These are phyloP conservation scores for Lottia scabra DNA, from an alignment of 2,888 invertebrate species.

Conservation along the genomic window DNA sequence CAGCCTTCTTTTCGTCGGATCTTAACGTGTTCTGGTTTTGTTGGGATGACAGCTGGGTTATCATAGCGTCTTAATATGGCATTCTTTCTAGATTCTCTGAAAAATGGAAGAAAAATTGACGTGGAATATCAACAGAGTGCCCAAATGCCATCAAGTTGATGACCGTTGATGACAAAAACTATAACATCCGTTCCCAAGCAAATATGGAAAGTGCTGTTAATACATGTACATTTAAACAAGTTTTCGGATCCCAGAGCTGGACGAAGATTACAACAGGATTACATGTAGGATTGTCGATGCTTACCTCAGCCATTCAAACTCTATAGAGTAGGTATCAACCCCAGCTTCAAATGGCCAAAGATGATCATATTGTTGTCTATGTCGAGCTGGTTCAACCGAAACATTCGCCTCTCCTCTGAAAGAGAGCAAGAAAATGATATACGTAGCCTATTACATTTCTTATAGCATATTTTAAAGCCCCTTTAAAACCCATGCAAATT, in stretches of 20 bases:
- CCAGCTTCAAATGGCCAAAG: conserved; percentile 60
- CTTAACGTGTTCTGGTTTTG: conserved; percentile 48
- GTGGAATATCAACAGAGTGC: no score
- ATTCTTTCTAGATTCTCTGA: conserved; percentile 46
- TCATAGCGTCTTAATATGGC: conserved; percentile 53
- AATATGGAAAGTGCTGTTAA: no score
- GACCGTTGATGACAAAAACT: no score
- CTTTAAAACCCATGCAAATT: not conserved
- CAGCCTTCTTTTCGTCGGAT: conserved; percentile 61
- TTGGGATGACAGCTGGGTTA: conserved; percentile 49
- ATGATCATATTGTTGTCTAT: conserved; percentile 55
- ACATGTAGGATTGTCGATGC: not conserved
- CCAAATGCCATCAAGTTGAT: no score
- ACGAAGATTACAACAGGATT: no score
- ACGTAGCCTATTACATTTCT: no score
- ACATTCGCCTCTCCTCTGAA: conserved; percentile 62
- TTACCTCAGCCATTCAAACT: conserved; percentile 59
- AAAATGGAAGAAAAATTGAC: not conserved
- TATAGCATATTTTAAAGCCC: no score
- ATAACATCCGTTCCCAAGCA: no score
- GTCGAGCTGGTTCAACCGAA: conserved; percentile 51
- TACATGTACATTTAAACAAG: no score
- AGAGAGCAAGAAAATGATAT: not conserved
- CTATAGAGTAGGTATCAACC: conserved; percentile 56
- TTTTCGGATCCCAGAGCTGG: no score